Evolutionary conservation across 2,113 vertebrate genomes (phyloP), one percentile per base, ranked within the genome.

Genomic region (Neogobius melanostomus): DNA sequence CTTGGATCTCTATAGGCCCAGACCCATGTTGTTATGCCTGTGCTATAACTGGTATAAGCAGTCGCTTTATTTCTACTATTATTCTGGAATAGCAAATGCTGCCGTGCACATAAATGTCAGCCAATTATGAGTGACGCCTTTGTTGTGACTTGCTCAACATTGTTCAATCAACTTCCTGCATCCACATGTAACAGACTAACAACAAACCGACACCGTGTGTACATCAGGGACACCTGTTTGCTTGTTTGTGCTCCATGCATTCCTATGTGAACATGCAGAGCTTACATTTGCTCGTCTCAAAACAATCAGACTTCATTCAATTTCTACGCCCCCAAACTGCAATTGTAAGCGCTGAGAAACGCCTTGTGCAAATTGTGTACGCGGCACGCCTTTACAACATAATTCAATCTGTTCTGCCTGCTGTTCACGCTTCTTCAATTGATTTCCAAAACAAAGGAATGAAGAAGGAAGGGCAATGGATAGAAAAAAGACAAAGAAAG

Each of bases 301-400:
- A 53, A 74, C 64, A 76, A 76, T 83, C 64, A 51, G 8, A 59
- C 72, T 53, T 54, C 72, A 82, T 86, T 77, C 6, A 16, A 44
- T 79, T 80, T 75, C 6, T 52, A 8, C 45, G 52, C 47, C 43
- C 49, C 62, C 52, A 21, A 52, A 73, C 59, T 36, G 28, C 28
- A 36, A 3, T 36, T 36, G 74, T 7, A 42, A 66, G 28, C 11
- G 7, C 3, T 8, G 11, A 54, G 61, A 74, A 36, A 46, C 42
- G 54, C 52, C 36, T 50, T 4, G 54, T 56, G 66, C 56, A 57
- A 59, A 43, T 53, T 6, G 8, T 65, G 68, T 57, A 59, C 4
- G 5, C 64, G 42, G n/a, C 51, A 62, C n/a, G 6, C 16, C 50
- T 47, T 17, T 36, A 62, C 57, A 64, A 28, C 60, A 12, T 64